Percentiles rank a stretch among this genome's conserved stretches.
Evolutionary conservation across 2,888 invertebrate species (phyloP).

Genomic region (Drosophila lacicola): DNA sequence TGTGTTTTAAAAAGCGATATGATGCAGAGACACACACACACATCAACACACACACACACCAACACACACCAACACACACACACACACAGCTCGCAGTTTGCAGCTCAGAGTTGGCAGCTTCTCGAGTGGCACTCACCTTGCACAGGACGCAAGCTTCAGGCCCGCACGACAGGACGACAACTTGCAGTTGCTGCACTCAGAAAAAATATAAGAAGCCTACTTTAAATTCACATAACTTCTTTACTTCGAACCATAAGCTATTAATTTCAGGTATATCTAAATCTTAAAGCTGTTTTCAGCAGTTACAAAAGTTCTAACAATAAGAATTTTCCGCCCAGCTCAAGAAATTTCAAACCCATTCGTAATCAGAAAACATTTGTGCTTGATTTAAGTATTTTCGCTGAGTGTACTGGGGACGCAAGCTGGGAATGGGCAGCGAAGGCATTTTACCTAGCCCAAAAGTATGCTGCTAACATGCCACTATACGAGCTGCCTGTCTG

Average conservation of each 20-base stretch:
- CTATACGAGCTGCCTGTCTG: slow-evolving; percentile 21
- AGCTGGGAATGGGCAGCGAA: not conserved
- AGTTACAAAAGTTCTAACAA: too few species aligned
- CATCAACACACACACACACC: slow-evolving; percentile 24
- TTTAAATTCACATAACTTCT: too few species aligned
- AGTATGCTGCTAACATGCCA: slow-evolving; percentile 64
- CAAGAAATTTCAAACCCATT: too few species aligned
- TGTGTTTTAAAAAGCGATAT: slow-evolving; percentile 63
- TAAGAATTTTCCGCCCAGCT: too few species aligned
- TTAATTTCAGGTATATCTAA: too few species aligned
- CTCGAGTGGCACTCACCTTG: slow-evolving; percentile 78
- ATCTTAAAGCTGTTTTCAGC: too few species aligned
- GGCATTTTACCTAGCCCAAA: slow-evolving; percentile 61
- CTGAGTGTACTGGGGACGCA: not conserved
- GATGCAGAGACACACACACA: slow-evolving; percentile 46
- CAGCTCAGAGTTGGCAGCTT: slow-evolving; percentile 48
- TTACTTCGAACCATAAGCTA: too few species aligned
- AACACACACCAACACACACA: slow-evolving; percentile 25
- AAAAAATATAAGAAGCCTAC: not conserved
- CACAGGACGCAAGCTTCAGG: slow-evolving; percentile 50
- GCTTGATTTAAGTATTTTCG: not conserved
- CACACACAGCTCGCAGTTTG: slow-evolving; percentile 14
- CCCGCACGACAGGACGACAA: slow-evolving; percentile 51
- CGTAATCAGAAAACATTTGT: too few species aligned
- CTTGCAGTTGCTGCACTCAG: slow-evolving; percentile 21